These are phyloP conservation scores for Myathropa florea DNA, from an alignment of 2,888 invertebrate genomes.

Conservation along the genomic window DNA sequence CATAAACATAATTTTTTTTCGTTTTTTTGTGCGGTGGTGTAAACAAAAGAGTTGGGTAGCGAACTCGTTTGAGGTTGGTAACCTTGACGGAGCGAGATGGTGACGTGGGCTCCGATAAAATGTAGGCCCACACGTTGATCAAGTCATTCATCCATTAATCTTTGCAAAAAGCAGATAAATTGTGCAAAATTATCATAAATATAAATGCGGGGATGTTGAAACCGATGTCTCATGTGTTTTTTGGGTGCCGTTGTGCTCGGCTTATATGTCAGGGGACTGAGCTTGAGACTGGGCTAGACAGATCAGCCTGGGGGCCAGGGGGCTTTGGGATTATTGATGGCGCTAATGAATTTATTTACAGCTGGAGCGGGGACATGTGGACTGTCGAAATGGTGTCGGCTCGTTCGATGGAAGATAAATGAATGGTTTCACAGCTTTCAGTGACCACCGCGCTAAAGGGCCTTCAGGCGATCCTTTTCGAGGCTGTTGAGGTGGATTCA, in stretches of 20 bases:
- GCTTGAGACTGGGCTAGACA: background rate
- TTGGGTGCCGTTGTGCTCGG: background rate
- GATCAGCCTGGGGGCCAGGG: background rate
- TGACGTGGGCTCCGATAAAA: slow-evolving; percentile 9
- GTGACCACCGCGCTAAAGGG: background rate
- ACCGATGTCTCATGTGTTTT: background rate
- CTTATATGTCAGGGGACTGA: background rate
- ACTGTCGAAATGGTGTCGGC: background rate
- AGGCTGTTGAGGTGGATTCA: background rate
- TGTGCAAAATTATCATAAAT: slow-evolving; percentile 2
- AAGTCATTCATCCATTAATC: background rate
- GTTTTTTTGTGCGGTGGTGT: background rate
- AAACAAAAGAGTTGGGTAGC: slow-evolving; percentile 48
- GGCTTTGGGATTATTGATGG: background rate
- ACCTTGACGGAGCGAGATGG: slow-evolving; percentile 2
- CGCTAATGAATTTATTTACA: background rate
- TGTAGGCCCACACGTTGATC: slow-evolving; percentile 14
- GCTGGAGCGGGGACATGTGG: background rate
- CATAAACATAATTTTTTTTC: background rate
- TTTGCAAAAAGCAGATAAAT: background rate
- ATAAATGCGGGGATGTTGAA: background rate
- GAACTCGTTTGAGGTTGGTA: slow-evolving; percentile 40
- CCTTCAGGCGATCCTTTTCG: background rate
- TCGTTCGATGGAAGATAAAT: background rate
- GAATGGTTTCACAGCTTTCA: background rate